Percentiles rank a stretch among this genome's conserved stretches.
Evolutionary conservation across 2,797 vertebrate genomes (phyloP).

Genomic region (Scleropages formosus): DNA sequence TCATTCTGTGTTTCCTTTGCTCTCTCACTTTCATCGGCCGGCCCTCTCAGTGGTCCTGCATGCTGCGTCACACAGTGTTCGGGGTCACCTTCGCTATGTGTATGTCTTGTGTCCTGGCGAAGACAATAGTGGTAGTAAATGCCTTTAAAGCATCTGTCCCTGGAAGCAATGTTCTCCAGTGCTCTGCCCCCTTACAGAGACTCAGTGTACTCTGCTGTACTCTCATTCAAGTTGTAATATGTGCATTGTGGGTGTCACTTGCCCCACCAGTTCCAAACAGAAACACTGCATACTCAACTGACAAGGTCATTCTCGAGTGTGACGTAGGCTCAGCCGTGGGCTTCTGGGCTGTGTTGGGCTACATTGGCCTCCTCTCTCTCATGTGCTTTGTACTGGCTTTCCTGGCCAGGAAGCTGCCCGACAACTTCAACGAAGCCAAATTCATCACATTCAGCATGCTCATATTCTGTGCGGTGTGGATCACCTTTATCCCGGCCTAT

Average conservation of each 20-base stretch:
- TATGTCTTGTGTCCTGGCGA: slow-evolving; percentile 58
- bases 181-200: slow-evolving; percentile 59
- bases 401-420: slow-evolving; percentile 64
- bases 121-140: slow-evolving; percentile 57
- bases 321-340: slow-evolving; percentile 62
- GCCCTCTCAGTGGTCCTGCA: slow-evolving; percentile 55
- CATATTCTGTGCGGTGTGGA: slow-evolving; percentile 70
- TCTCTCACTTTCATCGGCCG: slow-evolving; percentile 57
- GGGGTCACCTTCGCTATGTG: slow-evolving; percentile 59
- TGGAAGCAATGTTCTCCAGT: slow-evolving; percentile 53
- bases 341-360: slow-evolving; percentile 66
- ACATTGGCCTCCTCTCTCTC: slow-evolving; percentile 62
- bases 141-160: slow-evolving; percentile 55
- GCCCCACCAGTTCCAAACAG: slow-evolving; percentile 59
- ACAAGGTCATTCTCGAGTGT: slow-evolving; percentile 67
- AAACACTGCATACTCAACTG: slow-evolving; percentile 52
- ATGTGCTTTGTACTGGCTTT: slow-evolving; percentile 64
- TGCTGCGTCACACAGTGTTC: slow-evolving; percentile 56
- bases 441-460: slow-evolving; percentile 72
- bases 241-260: slow-evolving; percentile 59
- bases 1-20: slow-evolving; percentile 58
- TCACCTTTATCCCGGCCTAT: slow-evolving; percentile 69
- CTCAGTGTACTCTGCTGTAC: slow-evolving; percentile 60
- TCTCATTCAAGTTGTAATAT: slow-evolving; percentile 61
- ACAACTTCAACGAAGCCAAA: slow-evolving; percentile 73